Base-by-base conservation (phyloP, 2,888 invertebrate species). In the Tenthredo distinguenda region DNA sequence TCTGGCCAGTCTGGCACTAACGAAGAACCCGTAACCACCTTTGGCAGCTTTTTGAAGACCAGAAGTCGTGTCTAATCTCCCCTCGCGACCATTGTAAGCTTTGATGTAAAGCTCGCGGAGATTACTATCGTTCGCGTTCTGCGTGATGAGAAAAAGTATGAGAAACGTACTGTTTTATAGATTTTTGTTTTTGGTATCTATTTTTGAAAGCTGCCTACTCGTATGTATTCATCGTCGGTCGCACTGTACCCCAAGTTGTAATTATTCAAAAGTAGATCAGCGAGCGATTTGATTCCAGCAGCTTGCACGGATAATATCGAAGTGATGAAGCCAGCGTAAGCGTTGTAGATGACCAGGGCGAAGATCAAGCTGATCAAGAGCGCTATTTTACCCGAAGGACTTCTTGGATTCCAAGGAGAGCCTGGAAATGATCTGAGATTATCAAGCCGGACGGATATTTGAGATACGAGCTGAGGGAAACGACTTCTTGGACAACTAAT, bases 251-350 rank as follows among this genome's bases (percentile, higher is more conserved):
- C 96, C 74, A 96, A 94, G 89, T 95, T 95, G 88, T 96, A 95
- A 88, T 95, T 94, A 26, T 95, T 95, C 5, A 95, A 94, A 2
- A 96, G 91, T 1, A 96, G 94, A 79, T 96, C 96, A 0, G 94
- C 93, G 2, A 96, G 94, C 1, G 95, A 95, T 84, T 94, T 95
- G 26, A 96, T 95, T 26, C 93, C 92, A 4, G 91, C 90, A 0
- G 95, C 95, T 81, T 96, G 94, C 0, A 96, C 95, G 0, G 96
- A 96, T 83, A 96, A 91, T 71, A 96, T 95, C 0, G 96, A 96
- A 0, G 96, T 96, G 81, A 96, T 96, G 88, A 96, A 96, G 0
- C 96, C 96, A 0, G 96, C 96, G 88, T 96, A 96, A 0, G 96
- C 95, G 89, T 96, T 96, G 91, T 96, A 96, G 7, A 95, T 96